A percentile compares a stretch with the other conserved stretches of the same genome.
These are phyloP conservation scores for Propsilocerus akamusi DNA, from an alignment of 1,140 invertebrate species.

Conservation along the genomic window DNA sequence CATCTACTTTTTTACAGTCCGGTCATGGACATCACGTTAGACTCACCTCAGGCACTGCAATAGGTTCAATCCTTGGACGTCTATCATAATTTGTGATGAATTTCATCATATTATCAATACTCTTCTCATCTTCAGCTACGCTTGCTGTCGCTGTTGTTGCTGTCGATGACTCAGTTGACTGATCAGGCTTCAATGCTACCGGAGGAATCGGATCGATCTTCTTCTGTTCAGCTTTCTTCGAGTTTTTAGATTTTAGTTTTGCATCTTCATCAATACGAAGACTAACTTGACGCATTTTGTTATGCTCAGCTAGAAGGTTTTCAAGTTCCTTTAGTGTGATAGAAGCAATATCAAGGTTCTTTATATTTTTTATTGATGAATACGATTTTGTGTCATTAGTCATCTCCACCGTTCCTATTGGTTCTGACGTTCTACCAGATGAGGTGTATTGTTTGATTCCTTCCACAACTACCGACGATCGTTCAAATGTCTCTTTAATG, in stretches of 20 bases:
- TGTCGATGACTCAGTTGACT: background rate
- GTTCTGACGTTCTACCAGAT: background rate
- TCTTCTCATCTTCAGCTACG: conserved; percentile 1
- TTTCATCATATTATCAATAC: conserved; percentile 3
- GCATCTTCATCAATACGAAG: conserved; percentile 9
- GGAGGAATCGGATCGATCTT: conserved; percentile 5
- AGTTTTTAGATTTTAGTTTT: conserved; percentile 13
- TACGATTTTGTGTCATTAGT: background rate
- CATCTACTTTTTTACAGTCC: conserved; percentile 24
- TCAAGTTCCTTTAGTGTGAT: conserved; percentile 21
- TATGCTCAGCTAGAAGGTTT: conserved; percentile 17
- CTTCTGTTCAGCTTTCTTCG: conserved; percentile 5
- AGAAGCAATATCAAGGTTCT: conserved; percentile 19
- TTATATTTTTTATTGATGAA: background rate
- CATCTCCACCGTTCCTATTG: background rate
- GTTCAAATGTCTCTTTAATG: conserved; percentile 15
- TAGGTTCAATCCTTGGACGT: background rate
- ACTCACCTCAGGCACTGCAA: background rate
- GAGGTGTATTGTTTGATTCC: conserved; percentile 11
- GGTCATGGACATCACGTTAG: background rate
- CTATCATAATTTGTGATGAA: background rate
- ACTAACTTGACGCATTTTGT: conserved; percentile 15
- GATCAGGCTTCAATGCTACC: background rate
- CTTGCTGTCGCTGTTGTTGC: background rate
- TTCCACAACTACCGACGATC: conserved; percentile 16